Evolutionary conservation across 1,140 invertebrate species (phyloP).

Genomic region (Brevipalpus yothersi): DNA sequence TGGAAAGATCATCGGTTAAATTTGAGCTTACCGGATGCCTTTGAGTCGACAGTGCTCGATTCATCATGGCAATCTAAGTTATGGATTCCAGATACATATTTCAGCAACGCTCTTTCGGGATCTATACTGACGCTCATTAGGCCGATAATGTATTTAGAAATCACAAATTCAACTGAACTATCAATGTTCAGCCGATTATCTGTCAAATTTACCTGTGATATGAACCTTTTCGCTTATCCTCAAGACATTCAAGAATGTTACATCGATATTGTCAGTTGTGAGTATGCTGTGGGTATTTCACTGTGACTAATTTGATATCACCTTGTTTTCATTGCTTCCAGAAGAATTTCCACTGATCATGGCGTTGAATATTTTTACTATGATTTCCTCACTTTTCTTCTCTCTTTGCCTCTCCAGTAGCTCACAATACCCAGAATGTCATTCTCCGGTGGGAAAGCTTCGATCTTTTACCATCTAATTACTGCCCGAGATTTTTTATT

Average conservation of each 20-base stretch:
- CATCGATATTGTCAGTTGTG: slow-evolving; percentile 11
- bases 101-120: neutral
- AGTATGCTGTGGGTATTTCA: slow-evolving; percentile 9
- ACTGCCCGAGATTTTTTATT: slow-evolving; percentile 3
- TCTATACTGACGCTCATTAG: neutral
- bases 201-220: slow-evolving; percentile 10
- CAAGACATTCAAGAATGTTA: slow-evolving; percentile 13
- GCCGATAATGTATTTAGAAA: slow-evolving; percentile 2
- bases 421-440: neutral
- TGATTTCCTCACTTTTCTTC: neutral
- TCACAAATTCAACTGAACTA: neutral
- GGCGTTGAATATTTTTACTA: neutral
- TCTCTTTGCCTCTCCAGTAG: neutral
- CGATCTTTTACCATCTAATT: neutral
- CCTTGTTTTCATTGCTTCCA: neutral
- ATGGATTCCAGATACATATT: slow-evolving; percentile 1
- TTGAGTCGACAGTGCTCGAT: too few species aligned
- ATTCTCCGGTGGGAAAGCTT: neutral
- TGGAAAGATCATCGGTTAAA: too few species aligned
- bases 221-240: slow-evolving; percentile 13
- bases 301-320: neutral
- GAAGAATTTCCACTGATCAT: neutral
- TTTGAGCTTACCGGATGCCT: too few species aligned
- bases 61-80: neutral
- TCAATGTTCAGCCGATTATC: slow-evolving; percentile 15